Evolutionary conservation across 1,140 invertebrate genomes (phyloP).

Genomic region (Listronotus oregonensis): DNA sequence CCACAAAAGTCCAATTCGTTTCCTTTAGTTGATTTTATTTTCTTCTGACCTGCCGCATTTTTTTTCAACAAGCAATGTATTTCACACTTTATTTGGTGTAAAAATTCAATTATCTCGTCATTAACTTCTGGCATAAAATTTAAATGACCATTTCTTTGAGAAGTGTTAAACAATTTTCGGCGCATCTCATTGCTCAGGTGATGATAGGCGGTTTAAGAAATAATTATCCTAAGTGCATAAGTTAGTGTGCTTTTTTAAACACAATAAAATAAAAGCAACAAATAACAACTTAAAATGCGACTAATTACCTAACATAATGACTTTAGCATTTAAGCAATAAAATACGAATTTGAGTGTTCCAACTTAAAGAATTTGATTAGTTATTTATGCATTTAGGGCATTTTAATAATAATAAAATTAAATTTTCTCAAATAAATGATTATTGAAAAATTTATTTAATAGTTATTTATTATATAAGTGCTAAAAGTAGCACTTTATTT

Average conservation of each 20-base stretch:
- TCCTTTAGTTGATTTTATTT: conserved; percentile 7
- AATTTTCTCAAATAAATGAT: too few relatives aligned
- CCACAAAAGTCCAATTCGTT: neutral
- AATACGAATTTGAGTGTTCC: too few relatives aligned
- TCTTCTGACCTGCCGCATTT: conserved; percentile 2
- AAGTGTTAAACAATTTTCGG: neutral
- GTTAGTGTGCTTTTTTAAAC: neutral
- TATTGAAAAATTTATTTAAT: too few relatives aligned
- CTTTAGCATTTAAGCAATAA: too few relatives aligned
- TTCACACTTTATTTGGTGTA: conserved; percentile 23
- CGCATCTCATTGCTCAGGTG: neutral
- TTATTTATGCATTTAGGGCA: too few relatives aligned
- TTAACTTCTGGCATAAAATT: conserved; percentile 25
- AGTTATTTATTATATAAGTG: too few relatives aligned
- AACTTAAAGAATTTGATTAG: too few relatives aligned
- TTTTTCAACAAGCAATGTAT: conserved; percentile 14
- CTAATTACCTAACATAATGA: too few relatives aligned
- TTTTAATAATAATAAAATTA: too few relatives aligned
- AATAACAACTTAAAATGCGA: too few relatives aligned
- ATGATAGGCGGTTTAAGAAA: neutral
- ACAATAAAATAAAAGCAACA: neutral
- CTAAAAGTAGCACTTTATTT: too few relatives aligned
- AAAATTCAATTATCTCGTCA: conserved; percentile 26
- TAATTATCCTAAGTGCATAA: neutral
- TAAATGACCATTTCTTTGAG: conserved; percentile 17